A percentile compares a stretch with the other conserved stretches of the same genome.
phyloP scores from a whole-genome alignment of 2,113 vertebrate genomes.

The Zosterops borbonicus region DNA sequence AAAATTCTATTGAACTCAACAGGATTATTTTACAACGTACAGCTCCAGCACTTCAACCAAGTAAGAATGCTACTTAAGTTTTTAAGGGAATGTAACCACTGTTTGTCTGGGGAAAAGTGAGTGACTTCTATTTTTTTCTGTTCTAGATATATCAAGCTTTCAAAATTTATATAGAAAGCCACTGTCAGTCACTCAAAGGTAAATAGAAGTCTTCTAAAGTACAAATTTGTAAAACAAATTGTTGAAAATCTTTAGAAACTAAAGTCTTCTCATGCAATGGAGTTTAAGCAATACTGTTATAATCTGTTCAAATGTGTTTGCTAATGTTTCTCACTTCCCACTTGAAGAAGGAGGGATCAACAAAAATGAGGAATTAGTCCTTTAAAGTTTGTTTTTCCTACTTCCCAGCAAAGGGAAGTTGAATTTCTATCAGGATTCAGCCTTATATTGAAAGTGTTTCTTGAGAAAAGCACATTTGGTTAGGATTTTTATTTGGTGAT shows the following conservation, averaged over 20 bases:
- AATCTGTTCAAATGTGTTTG: not conserved
- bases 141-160: slow-evolving; percentile 94
- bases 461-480: not conserved
- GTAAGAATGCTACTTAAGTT: slow-evolving; percentile 66
- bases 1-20: slow-evolving; percentile 82
- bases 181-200: slow-evolving; percentile 86
- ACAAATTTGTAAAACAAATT: not conserved
- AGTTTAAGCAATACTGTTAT: not conserved
- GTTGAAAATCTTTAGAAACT: not conserved
- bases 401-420: not conserved
- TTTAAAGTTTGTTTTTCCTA: not conserved
- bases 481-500: not conserved
- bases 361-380: not conserved
- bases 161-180: slow-evolving; percentile 83
- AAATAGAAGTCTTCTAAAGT: slow-evolving; percentile 39
- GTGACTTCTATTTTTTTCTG: not conserved
- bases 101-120: not conserved
- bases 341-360: not conserved
- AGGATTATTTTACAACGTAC: slow-evolving; percentile 84
- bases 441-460: not conserved
- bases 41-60: slow-evolving; percentile 89
- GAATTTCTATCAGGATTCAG: not conserved
- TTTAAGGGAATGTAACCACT: not conserved
- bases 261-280: not conserved
- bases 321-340: not conserved